Percentiles rank a stretch among this genome's conserved stretches.
Evolutionary conservation across 2,888 invertebrate genomes (phyloP).

Genomic region (Phasia obesa): DNA sequence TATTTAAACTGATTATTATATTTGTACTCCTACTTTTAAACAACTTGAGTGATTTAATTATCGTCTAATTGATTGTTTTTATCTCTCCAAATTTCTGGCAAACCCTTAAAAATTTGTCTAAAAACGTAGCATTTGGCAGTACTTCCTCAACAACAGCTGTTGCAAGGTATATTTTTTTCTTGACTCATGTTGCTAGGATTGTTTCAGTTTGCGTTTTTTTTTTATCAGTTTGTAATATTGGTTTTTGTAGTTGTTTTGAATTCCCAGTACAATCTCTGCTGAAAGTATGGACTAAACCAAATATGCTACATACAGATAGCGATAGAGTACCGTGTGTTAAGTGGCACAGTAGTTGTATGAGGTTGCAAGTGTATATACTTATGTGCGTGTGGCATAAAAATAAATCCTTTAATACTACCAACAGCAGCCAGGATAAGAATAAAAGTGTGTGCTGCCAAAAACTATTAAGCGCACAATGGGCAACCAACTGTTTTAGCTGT

Average conservation of each 20-base stretch:
- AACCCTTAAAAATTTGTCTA: no score
- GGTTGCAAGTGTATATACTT: not conserved
- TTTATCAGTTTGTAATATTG: not conserved
- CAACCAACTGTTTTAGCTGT: slow-evolving; percentile 68
- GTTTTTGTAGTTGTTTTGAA: not conserved
- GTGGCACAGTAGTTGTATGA: slow-evolving; percentile 2
- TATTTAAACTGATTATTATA: no score
- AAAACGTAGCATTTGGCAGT: not conserved
- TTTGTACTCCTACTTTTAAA: no score
- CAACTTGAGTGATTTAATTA: no score
- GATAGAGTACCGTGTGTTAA: not conserved
- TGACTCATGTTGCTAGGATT: slow-evolving; percentile 16
- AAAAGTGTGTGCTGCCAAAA: slow-evolving; percentile 55
- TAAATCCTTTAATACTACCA: slow-evolving; percentile 27
- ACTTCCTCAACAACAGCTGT: not conserved
- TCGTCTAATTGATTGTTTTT: no score
- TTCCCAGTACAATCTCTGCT: not conserved
- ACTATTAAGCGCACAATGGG: slow-evolving; percentile 69
- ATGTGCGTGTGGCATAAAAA: slow-evolving; percentile 45
- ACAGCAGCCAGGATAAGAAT: slow-evolving; percentile 29
- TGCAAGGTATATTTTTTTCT: no score
- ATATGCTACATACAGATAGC: slow-evolving; percentile 1
- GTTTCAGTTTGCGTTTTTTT: no score
- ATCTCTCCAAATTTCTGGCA: no score
- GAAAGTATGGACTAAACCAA: slow-evolving; percentile 1